phyloP scores from a whole-genome alignment of 2,888 invertebrate species.

The Stomorhina lunata region DNA sequence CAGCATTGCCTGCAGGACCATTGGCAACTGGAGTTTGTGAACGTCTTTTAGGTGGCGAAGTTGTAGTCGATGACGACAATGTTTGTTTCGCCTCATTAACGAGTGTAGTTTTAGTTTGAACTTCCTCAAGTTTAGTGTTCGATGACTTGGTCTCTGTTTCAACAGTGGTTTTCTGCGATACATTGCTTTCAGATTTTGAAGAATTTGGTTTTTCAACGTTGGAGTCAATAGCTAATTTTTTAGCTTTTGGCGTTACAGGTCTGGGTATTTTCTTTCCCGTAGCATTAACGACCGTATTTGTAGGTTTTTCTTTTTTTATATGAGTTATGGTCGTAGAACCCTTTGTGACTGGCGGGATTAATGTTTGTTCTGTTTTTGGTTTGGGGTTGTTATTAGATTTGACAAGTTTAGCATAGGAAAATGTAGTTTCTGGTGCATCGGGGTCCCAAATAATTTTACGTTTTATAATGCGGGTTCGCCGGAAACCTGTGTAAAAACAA shows the following conservation, averaged over 20 bases:
- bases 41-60: constrained; percentile 70
- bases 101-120: not conserved
- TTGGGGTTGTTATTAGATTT: constrained; percentile 60
- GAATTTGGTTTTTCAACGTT: constrained; percentile 7
- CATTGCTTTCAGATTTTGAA: not conserved
- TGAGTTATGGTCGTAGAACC: constrained; percentile 49
- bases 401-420: constrained; percentile 79
- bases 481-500: constrained; percentile 69
- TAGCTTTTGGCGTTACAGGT: constrained; percentile 70
- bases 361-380: constrained; percentile 58
- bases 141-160: constrained; percentile 12
- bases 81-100: not conserved
- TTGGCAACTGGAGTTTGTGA: constrained; percentile 73
- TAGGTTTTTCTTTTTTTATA: constrained; percentile 50
- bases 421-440: constrained; percentile 78
- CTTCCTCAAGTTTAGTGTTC: constrained; percentile 36
- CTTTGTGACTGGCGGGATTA: constrained; percentile 35
- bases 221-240: constrained; percentile 46
- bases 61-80: not conserved
- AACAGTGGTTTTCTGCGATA: not conserved
- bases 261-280: constrained; percentile 68
- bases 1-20: constrained; percentile 50
- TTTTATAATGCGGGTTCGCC: constrained; percentile 83
- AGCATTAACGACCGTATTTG: constrained; percentile 1
- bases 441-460: constrained; percentile 89